phyloP scores from a whole-genome alignment of 2,797 vertebrate species.

The Rhabdomys pumilio region DNA sequence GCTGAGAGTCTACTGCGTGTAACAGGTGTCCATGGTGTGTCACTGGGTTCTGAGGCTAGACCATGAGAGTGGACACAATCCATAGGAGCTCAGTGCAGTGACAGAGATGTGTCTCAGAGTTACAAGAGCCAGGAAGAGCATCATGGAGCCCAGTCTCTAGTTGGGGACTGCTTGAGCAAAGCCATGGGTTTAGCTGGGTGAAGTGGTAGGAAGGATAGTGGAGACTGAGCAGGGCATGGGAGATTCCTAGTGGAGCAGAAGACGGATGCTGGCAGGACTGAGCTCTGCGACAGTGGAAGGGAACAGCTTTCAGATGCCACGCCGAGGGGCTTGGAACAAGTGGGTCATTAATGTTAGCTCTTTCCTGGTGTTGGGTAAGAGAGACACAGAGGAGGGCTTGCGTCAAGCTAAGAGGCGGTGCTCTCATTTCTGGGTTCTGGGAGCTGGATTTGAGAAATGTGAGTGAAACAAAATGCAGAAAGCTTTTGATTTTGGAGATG shows the following conservation, averaged over 20 bases:
- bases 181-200: not conserved
- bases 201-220: not conserved
- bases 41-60: not conserved
- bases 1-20: not conserved
- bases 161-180: not conserved
- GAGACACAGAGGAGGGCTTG: not conserved
- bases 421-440: not conserved
- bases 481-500: not conserved
- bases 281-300: not conserved
- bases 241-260: not conserved
- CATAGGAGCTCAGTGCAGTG: not conserved
- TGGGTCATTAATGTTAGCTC: not conserved
- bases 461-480: not conserved
- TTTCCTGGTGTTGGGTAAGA: not conserved
- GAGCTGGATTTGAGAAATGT: not conserved
- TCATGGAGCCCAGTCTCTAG: not conserved
- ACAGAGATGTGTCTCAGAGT: not conserved
- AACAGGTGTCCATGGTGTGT: not conserved
- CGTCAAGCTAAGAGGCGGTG: not conserved
- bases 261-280: not conserved
- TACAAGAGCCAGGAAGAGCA: not conserved
- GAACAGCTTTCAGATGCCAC: not conserved
- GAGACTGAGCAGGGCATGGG: not conserved
- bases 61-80: not conserved
- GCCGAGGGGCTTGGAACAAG: not conserved